phyloP scores from a whole-genome alignment of 1,140 invertebrate genomes.

The Cotesia chilonis region DNA sequence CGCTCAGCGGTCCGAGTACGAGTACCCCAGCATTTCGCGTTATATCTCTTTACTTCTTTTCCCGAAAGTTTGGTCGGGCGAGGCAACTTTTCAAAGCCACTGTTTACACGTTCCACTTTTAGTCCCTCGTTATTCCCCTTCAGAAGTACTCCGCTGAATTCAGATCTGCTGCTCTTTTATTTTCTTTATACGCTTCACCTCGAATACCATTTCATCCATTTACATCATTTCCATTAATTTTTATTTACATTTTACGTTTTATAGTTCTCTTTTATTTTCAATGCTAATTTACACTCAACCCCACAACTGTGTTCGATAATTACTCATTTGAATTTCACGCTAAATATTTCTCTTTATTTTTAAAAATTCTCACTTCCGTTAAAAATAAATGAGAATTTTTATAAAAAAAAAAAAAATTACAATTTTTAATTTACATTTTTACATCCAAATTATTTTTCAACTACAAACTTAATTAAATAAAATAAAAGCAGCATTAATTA shows the following conservation, averaged over 20 bases:
- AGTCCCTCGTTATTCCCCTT: slow-evolving; percentile 27
- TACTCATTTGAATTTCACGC: no score
- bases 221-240: not conserved
- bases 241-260: no score
- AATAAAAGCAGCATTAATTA: no score
- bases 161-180: slow-evolving; percentile 1
- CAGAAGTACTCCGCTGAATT: slow-evolving; percentile 24
- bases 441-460: no score
- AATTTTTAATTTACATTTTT: no score
- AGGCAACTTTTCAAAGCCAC: slow-evolving; percentile 31
- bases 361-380: no score
- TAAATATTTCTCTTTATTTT: no score
- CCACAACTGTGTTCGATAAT: no score
- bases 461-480: no score
- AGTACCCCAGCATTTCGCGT: slow-evolving; percentile 9
- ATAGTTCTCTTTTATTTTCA: not conserved
- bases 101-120: slow-evolving; percentile 36
- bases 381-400: no score
- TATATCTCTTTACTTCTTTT: slow-evolving; percentile 11
- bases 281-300: no score
- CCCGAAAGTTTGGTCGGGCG: slow-evolving; percentile 3
- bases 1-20: not conserved
- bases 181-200: slow-evolving; percentile 23
- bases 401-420: no score
- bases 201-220: slow-evolving; percentile 8